Evolutionary conservation across 2,888 invertebrate species (phyloP), one percentile per base, ranked within the genome.

Genomic region (Nephrocerus scutellatus): DNA sequence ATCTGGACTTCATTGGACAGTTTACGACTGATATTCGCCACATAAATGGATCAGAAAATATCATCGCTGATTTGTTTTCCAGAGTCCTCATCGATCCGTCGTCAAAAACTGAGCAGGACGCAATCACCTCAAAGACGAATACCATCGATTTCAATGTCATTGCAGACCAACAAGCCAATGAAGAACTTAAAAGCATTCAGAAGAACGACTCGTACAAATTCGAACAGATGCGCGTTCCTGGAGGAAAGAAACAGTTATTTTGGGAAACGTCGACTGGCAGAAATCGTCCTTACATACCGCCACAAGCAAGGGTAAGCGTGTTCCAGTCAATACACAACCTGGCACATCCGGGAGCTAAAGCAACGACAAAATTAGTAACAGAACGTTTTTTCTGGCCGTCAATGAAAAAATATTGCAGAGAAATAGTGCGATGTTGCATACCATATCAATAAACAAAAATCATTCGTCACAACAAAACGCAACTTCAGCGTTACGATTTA

Each of bases 261-360:
- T 40, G 42, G 21, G 39, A 46, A 21, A 5, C 40, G 10, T 36
- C 28, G 12, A 41, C 35, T 4, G 34, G 38, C 5, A 29, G 12
- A 13, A 20, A 32, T 7, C 30, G 44, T 8, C 42, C 42, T 16
- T 38, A 8, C 38, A 29, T 47, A 12, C 35, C 43, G 6, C 5
- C 30, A 19, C 15, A 22, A 33, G 33, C 30, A 36, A 30, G 22
- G 21, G 25, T 36, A 28, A 22, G 20, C 6, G 36, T 26, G 18
- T 47, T 47, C 19, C 10, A 32, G 6, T 22, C 20, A 2, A 29
- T 41, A 20, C 40, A 44, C 13, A 36, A 40, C 21, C 29, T 35
- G 21, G 23, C 30, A 2, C 41, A 46, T 32, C 8, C 38, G 1
- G 29, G 40, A 9, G 23, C 14, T 14, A n/a, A 21, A 14, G 23